Evolutionary conservation across 1,140 invertebrate species (phyloP), one percentile per base, ranked within the genome.

Genomic region (Tenebrio molitor): DNA sequence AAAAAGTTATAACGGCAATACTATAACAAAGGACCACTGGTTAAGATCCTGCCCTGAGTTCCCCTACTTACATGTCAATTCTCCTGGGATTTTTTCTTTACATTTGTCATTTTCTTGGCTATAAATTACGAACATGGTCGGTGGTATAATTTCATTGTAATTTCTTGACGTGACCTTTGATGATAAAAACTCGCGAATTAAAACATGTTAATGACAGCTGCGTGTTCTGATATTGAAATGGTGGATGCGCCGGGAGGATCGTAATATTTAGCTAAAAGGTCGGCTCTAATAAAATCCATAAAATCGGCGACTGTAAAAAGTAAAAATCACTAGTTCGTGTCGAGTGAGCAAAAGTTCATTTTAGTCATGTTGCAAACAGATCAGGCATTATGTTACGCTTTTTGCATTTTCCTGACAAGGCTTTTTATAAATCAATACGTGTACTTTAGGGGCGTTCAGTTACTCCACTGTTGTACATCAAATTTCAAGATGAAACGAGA

Each of bases 351-450:
- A 50, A 50, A 21, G 50, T 58, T 58, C 23, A 29, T 58, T 58
- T 58, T 58, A 0, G n/a, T 58, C 50, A 4, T 58, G 50, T 58
- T 58, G 10, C 23, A 58, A 58, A 58, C 50, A 50, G 50, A 29
- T 58, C 50, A 58, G 23, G 50, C 50, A 29, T 58, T 29, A 33
- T 58, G 23, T 58, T 58, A 58, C 50, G 50, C 21, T 58, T 58
- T 58, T 58, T 58, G 23, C 23, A 29, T 58, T 58, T 58, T 58
- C 21, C 50, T 29, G 50, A 29, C 50, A 58, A 58, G 50, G 50
- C 50, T 58, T 58, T 58, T 58, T 58, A 58, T 33, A 58, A 58
- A 58, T 58, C 50, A 25, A 58, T 58, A 58, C 50, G 29, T 58
- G 50, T 33, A 58, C 50, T 58, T 58, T 58, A 10, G 29, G 23